A percentile compares a stretch with the other conserved stretches of the same genome.
These are phyloP conservation scores for Temnothorax nylanderi DNA, from an alignment of 1,140 invertebrate species.

Conservation along the genomic window DNA sequence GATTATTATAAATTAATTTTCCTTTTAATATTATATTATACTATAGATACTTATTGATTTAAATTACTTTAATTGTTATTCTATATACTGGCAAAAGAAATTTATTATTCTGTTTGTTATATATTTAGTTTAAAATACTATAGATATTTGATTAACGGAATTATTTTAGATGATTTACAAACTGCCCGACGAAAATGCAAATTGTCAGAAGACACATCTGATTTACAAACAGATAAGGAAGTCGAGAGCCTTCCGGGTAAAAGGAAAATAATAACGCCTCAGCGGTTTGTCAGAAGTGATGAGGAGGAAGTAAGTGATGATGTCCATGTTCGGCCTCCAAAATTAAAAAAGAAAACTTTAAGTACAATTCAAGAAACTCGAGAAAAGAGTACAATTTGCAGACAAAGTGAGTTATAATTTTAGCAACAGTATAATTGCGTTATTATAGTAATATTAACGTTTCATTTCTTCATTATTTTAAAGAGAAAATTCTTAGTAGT, in stretches of 20 bases:
- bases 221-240: background rate
- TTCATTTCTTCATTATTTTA: no score
- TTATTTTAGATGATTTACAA: background rate
- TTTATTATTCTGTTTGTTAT: no score
- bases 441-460: no score
- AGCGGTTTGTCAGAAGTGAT: background rate
- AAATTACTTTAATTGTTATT: no score
- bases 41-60: no score
- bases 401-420: background rate
- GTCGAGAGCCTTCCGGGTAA: background rate
- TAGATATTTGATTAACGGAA: background rate
- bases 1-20: no score
- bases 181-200: background rate
- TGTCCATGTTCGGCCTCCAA: background rate
- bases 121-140: background rate
- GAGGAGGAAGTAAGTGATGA: background rate
- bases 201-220: background rate
- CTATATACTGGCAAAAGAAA: no score
- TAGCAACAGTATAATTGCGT: no score
- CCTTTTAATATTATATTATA: no score
- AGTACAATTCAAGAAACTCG: background rate
- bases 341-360: background rate
- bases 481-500: no score
- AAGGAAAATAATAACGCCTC: background rate
- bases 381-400: background rate